A percentile compares a stretch with the other conserved stretches of the same genome.
These are phyloP conservation scores for Brachionus paranguensis DNA, from an alignment of 1,140 invertebrate genomes.

Conservation along the genomic window DNA sequence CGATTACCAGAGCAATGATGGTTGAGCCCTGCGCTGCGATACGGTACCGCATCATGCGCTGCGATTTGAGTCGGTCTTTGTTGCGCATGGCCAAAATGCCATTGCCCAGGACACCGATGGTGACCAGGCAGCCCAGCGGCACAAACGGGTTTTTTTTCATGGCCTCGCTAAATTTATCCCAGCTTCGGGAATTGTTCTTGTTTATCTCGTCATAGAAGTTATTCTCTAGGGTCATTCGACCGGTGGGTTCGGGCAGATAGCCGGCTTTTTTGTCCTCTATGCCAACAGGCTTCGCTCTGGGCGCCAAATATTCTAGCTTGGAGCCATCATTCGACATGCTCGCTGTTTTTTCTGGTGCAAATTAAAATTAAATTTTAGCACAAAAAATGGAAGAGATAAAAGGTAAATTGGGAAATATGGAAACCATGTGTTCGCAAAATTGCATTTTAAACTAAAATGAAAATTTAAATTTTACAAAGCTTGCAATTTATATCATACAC, in stretches of 20 bases:
- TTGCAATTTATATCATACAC: conserved; percentile 10
- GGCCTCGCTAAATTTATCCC: background rate
- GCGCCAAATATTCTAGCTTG: background rate
- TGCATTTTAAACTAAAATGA: background rate
- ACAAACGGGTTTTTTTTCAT: conserved; percentile 36
- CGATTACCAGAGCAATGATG: conserved; percentile 31
- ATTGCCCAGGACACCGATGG: background rate
- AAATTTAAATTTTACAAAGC: conserved; percentile 1
- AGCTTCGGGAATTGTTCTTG: background rate
- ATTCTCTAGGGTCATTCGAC: background rate
- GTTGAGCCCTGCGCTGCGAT: conserved; percentile 33
- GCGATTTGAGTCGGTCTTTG: conserved; percentile 6
- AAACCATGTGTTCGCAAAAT: conserved; percentile 17
- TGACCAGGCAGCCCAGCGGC: background rate
- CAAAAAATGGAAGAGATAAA: background rate
- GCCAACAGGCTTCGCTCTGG: background rate
- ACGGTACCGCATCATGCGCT: conserved; percentile 40
- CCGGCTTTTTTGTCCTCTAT: conserved; percentile 11
- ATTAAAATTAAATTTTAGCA: background rate
- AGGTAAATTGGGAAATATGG: background rate
- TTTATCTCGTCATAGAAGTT: conserved; percentile 36
- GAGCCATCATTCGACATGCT: conserved; percentile 3
- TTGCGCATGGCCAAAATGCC: conserved; percentile 34
- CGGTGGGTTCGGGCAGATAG: background rate
- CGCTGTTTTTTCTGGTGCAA: background rate